Conservation (phyloP, 2,888 invertebrate species). For the Girardia tigrina region DNA sequence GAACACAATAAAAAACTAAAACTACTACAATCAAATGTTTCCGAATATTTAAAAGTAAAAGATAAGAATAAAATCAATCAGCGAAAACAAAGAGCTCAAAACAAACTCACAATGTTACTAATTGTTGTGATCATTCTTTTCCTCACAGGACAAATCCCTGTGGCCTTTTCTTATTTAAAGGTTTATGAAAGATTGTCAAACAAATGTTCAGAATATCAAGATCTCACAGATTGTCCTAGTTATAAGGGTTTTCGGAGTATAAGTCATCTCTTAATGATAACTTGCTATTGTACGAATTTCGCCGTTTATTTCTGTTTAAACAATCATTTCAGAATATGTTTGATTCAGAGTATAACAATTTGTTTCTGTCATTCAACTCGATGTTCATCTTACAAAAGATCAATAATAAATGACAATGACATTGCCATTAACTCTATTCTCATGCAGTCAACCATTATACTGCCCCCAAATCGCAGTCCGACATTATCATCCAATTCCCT, state of each 20-base stretch:
- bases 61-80: neutral
- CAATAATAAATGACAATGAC: neutral
- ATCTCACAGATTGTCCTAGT: neutral
- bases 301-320: neutral
- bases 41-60: neutral
- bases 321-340: neutral
- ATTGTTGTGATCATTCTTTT: conserved; percentile 29
- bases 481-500: neutral
- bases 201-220: neutral
- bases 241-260: neutral
- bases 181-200: neutral
- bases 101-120: conserved; percentile 29
- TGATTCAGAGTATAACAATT: neutral
- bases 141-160: conserved; percentile 33
- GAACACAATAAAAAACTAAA: conserved; percentile 25
- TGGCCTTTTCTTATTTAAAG: conserved; percentile 31
- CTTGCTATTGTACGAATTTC: conserved; percentile 6
- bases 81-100: conserved; percentile 29
- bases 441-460: neutral
- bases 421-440: neutral
- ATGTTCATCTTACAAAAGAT: neutral
- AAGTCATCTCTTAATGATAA: conserved; percentile 4
- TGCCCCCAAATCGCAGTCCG: neutral
- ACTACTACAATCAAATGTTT: neutral
- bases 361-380: neutral